Conservation (phyloP, 2,113 vertebrate genomes). For the Merops nubicus region DNA sequence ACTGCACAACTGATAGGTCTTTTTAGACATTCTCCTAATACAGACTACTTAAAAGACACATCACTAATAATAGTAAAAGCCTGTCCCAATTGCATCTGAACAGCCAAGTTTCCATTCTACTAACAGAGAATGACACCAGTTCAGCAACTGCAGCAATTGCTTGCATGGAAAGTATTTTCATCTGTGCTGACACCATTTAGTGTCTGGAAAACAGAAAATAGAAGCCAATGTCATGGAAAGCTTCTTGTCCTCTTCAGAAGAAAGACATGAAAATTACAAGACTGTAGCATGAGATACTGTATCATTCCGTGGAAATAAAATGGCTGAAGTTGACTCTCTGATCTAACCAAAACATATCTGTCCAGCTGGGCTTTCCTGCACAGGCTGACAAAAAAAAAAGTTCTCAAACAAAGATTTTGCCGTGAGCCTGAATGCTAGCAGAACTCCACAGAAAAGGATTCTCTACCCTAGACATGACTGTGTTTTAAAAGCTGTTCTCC, state of each 20-base stretch:
- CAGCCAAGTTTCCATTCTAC: neutral
- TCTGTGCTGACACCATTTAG: neutral
- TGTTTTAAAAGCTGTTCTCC: neutral
- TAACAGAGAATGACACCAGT: neutral
- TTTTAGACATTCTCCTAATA: neutral
- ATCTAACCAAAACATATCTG: neutral
- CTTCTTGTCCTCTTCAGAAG: neutral
- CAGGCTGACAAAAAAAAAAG: neutral
- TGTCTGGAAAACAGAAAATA: neutral
- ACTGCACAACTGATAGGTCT: neutral
- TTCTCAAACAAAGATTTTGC: neutral
- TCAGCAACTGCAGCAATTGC: neutral
- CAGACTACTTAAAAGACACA: neutral
- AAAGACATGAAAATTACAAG: neutral
- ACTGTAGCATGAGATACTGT: neutral
- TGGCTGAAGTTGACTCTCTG: neutral
- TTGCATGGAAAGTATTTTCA: conserved; percentile 8
- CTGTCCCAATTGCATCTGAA: neutral
- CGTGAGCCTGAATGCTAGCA: neutral
- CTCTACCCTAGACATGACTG: neutral
- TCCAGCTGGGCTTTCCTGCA: neutral
- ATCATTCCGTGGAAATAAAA: neutral
- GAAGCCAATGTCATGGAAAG: neutral
- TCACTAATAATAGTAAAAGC: neutral
- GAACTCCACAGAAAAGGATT: neutral